These are phyloP conservation scores for Helicoverpa armigera DNA, from an alignment of 1,140 invertebrate species.

Conservation along the genomic window DNA sequence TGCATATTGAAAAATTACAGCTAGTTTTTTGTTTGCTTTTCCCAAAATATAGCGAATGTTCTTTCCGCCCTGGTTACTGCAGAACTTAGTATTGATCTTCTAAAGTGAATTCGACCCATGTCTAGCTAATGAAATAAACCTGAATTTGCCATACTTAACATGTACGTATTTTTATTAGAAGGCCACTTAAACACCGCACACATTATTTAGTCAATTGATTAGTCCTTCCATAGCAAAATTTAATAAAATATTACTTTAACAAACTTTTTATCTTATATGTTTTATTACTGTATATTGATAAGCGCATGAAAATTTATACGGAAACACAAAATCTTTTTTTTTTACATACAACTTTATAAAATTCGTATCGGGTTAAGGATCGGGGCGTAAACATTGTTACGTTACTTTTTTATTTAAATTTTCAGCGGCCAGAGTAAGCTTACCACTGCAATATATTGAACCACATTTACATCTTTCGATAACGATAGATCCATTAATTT, in stretches of 20 bases:
- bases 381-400: slow-evolving; percentile 4
- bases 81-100: no score
- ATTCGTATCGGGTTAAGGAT: neutral
- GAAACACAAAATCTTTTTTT: neutral
- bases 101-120: neutral
- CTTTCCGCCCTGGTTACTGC: no score
- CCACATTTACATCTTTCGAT: slow-evolving; percentile 12
- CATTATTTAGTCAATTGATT: no score
- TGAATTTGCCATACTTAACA: neutral
- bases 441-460: slow-evolving; percentile 1
- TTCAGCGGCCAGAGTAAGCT: neutral
- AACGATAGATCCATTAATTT: slow-evolving; percentile 32
- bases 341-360: neutral
- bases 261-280: neutral
- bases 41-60: no score
- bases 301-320: neutral
- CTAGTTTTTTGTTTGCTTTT: no score
- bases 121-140: slow-evolving; percentile 15
- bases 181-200: neutral
- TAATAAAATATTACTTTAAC: no score
- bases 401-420: neutral
- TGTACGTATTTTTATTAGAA: neutral
- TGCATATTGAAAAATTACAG: no score
- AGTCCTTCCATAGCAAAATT: no score
- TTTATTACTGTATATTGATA: neutral